Conservation (phyloP, 2,888 invertebrate species). For the Sesia apiformis region DNA sequence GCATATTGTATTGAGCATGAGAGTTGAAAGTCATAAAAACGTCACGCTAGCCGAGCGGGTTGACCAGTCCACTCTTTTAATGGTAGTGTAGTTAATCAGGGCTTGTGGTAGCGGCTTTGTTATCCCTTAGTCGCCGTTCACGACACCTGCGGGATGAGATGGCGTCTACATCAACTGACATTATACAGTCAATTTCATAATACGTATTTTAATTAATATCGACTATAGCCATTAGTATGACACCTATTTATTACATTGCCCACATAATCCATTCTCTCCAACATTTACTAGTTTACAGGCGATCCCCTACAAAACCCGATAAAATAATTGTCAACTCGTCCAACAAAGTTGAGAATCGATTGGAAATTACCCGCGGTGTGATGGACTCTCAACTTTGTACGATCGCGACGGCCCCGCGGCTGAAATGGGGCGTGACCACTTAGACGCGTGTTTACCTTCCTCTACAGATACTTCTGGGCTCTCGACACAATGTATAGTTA, state of each 20-base stretch:
- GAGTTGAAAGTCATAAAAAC: no score
- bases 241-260: no score
- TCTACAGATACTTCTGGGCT: slow-evolving; percentile 17
- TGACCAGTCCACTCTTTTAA: no score
- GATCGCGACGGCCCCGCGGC: neutral
- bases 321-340: neutral
- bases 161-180: no score
- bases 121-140: no score
- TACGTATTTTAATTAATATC: neutral
- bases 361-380: neutral
- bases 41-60: no score
- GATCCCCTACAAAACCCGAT: neutral
- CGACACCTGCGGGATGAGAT: no score
- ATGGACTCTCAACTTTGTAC: neutral
- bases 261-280: no score
- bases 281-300: neutral
- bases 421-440: slow-evolving; percentile 28
- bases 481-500: neutral
- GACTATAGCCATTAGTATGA: no score
- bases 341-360: neutral
- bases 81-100: no score
- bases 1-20: no score
- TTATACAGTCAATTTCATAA: neutral
- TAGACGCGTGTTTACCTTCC: slow-evolving; percentile 25
- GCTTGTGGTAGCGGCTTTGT: no score